Conservation (phyloP, 2,113 vertebrate genomes). For the Pseudopipra pipra region DNA sequence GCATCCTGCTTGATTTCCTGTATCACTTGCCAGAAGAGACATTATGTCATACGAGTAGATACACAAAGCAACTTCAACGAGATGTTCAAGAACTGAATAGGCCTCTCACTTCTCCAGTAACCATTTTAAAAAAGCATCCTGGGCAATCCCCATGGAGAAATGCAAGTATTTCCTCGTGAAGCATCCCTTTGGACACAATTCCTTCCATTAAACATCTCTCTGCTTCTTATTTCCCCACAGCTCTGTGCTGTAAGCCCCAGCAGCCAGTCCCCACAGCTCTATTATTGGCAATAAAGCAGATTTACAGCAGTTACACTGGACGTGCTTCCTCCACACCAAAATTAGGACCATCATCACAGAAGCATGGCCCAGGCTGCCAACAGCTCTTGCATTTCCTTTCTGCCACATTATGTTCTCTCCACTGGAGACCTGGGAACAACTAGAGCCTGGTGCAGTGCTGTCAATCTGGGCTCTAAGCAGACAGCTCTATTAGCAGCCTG, state of each 20-base stretch:
- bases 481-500: neutral
- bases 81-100: neutral
- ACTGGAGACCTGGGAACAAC: neutral
- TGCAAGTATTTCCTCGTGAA: neutral
- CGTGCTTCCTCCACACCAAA: neutral
- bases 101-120: neutral
- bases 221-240: neutral
- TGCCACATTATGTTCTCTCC: neutral
- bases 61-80: neutral
- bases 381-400: neutral
- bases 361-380: neutral
- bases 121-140: neutral
- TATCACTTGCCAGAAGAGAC: neutral
- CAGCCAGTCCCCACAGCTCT: neutral
- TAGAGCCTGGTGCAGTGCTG: neutral
- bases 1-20: neutral
- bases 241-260: neutral
- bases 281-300: neutral
- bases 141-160: neutral
- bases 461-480: neutral
- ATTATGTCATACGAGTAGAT: neutral
- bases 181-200: neutral
- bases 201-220: neutral
- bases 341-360: neutral
- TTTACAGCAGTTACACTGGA: neutral